These are phyloP conservation scores for Anguilla megastoma DNA, from an alignment of 2,797 vertebrate genomes.

Conservation along the genomic window DNA sequence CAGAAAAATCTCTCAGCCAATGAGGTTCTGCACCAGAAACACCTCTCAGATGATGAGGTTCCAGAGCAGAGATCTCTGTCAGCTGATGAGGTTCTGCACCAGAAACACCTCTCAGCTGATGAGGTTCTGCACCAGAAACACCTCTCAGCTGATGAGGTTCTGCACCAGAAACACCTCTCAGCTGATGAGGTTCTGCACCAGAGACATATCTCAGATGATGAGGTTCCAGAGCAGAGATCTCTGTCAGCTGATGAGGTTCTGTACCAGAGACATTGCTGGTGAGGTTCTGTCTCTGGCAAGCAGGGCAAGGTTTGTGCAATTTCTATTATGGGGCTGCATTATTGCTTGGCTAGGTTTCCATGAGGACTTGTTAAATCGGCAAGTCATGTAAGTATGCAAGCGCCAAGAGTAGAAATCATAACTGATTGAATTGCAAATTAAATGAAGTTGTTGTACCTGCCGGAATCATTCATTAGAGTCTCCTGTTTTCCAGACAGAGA, in stretches of 20 bases:
- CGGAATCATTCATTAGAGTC: conserved; percentile 59
- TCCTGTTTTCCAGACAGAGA: conserved; percentile 64
- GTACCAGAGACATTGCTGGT: not conserved
- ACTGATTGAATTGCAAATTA: conserved; percentile 27
- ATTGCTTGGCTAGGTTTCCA: not conserved
- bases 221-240: not conserved
- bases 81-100: not conserved
- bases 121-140: not conserved
- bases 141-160: not conserved
- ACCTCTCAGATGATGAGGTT: not conserved
- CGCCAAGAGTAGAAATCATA: conserved; percentile 13
- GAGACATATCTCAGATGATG: not conserved
- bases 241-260: not conserved
- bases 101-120: not conserved
- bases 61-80: not conserved
- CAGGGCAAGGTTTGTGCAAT: not conserved
- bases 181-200: not conserved
- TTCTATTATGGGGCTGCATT: not conserved
- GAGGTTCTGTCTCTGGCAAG: not conserved
- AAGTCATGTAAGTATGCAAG: not conserved
- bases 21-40: no score
- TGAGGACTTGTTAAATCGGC: not conserved
- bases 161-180: not conserved
- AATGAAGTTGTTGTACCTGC: conserved; percentile 49
- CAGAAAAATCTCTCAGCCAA: no score